These are phyloP conservation scores for Pheosia tremula DNA, from an alignment of 2,888 invertebrate genomes.

Conservation along the genomic window DNA sequence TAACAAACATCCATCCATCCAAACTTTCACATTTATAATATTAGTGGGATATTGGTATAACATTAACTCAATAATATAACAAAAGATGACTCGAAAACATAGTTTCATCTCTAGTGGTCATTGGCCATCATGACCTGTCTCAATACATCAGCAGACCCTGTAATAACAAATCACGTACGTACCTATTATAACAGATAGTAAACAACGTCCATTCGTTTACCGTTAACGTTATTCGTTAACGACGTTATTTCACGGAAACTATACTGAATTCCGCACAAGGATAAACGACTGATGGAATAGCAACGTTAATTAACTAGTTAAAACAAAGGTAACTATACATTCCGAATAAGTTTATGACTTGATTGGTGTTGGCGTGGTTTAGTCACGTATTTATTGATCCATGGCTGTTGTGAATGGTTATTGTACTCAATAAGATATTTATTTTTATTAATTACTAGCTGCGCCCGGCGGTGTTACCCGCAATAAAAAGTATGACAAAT, in stretches of 20 bases:
- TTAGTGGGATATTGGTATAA: too few species aligned
- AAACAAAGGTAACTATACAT: constrained; percentile 35
- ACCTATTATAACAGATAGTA: too few species aligned
- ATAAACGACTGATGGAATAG: constrained; percentile 39
- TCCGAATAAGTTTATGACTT: constrained; percentile 32
- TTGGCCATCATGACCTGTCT: neutral
- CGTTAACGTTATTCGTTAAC: neutral
- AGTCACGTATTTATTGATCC: constrained; percentile 13
- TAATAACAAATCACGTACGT: neutral
- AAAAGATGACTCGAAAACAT: neutral
- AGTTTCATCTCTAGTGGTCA: neutral
- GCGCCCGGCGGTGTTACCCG: too few species aligned
- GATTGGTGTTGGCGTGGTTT: constrained; percentile 12
- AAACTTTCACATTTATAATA: too few species aligned
- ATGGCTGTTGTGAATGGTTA: neutral
- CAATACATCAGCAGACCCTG: neutral
- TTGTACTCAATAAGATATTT: too few species aligned
- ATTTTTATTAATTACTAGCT: too few species aligned
- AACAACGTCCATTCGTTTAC: neutral
- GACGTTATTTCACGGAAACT: constrained; percentile 28
- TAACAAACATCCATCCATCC: too few species aligned
- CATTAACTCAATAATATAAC: too few species aligned
- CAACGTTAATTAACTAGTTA: constrained; percentile 40
- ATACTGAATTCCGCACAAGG: constrained; percentile 25
- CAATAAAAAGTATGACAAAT: too few species aligned